Conservation (phyloP, 2,113 vertebrate genomes). For the Atherinomorus stipes region DNA sequence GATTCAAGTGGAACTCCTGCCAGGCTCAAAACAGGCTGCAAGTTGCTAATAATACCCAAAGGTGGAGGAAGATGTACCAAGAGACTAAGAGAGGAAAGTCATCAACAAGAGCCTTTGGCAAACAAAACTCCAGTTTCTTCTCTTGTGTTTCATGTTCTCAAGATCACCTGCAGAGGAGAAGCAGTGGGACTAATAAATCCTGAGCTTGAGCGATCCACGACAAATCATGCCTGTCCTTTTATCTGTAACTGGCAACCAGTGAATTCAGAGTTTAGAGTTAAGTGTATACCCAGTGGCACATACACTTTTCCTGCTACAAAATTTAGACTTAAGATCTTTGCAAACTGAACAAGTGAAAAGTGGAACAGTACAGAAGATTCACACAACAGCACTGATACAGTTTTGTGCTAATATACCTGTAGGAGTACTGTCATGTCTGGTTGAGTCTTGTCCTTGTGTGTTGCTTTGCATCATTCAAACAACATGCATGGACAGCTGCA, state of each 20-base stretch:
- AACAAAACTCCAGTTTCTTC: not conserved
- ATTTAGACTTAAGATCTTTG: too few species aligned
- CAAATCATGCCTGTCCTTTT: not conserved
- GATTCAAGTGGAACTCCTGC: not conserved
- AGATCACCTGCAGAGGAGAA: not conserved
- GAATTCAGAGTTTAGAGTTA: not conserved
- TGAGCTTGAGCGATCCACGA: not conserved
- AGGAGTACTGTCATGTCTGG: not conserved
- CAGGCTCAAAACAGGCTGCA: not conserved
- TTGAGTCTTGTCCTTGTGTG: not conserved
- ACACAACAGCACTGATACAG: too few species aligned
- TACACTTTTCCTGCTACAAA: not conserved
- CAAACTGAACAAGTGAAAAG: not conserved
- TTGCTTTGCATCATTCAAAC: not conserved
- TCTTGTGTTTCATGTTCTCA: conserved; percentile 18
- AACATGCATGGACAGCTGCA: not conserved
- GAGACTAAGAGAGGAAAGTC: conserved; percentile 5
- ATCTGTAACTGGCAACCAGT: not conserved
- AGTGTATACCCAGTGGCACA: not conserved
- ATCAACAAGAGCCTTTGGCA: conserved; percentile 25
- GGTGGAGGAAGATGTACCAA: conserved; percentile 1
- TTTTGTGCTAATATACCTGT: too few species aligned
- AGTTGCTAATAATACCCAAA: conserved; percentile 24
- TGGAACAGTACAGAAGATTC: not conserved
- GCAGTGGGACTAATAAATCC: not conserved